Evolutionary conservation across 1,140 invertebrate genomes (phyloP).

Genomic region (Cydia strobilella): DNA sequence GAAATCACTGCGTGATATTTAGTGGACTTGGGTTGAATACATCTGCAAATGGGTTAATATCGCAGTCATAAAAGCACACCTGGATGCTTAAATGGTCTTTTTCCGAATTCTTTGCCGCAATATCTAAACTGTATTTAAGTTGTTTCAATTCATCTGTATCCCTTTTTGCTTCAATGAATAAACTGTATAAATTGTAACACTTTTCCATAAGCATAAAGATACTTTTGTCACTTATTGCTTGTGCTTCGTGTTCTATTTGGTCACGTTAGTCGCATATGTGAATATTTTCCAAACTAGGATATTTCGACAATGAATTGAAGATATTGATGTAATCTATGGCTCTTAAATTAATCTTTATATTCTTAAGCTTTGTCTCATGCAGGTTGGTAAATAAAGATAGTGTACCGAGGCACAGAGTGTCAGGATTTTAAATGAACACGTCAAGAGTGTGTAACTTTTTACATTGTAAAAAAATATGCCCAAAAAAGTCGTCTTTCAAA

Average conservation of each 20-base stretch:
- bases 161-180: constrained; percentile 43
- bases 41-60: constrained; percentile 42
- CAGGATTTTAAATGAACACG: constrained; percentile 36
- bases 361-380: constrained; percentile 40
- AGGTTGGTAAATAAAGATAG: constrained; percentile 35
- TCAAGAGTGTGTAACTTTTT: constrained; percentile 39
- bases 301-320: constrained; percentile 38
- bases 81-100: constrained; percentile 38
- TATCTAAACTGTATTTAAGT: constrained; percentile 35
- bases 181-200: constrained; percentile 40
- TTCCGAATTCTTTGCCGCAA: constrained; percentile 33
- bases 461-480: constrained; percentile 37
- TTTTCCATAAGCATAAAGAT: constrained; percentile 40
- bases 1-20: constrained; percentile 37
- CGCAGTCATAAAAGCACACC: constrained; percentile 35
- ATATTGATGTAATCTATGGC: constrained; percentile 40
- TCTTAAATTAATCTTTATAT: constrained; percentile 38
- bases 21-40: constrained; percentile 41
- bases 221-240: neutral
- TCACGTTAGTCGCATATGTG: constrained; percentile 40
- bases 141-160: constrained; percentile 33
- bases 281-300: constrained; percentile 40
- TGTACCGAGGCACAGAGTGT: constrained; percentile 28
- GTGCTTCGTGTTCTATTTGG: neutral
- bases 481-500: constrained; percentile 39